Percentiles rank a stretch among this genome's conserved stretches.
Evolutionary conservation across 2,888 invertebrate genomes (phyloP).

Genomic region (Thelaira solivaga): DNA sequence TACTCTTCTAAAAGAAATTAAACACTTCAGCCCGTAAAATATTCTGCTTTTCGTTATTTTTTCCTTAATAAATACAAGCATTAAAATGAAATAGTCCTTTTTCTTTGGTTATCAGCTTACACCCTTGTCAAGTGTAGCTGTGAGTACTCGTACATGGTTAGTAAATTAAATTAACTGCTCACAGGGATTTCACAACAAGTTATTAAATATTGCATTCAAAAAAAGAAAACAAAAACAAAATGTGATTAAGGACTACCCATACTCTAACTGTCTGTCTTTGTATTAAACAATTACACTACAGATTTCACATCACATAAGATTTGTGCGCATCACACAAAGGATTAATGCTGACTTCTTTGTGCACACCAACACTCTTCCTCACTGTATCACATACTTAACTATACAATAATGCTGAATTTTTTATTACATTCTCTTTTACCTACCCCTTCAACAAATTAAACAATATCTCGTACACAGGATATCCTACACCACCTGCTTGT

Average conservation of each 20-base stretch:
- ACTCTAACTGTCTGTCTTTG: no score
- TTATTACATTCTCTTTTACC: background rate
- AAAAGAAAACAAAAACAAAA: background rate
- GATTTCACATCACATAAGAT: constrained; percentile 31
- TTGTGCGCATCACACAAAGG: constrained; percentile 34
- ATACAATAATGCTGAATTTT: background rate
- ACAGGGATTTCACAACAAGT: constrained; percentile 2
- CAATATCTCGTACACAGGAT: background rate
- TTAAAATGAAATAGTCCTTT: background rate
- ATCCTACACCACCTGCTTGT: background rate
- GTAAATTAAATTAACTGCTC: constrained; percentile 54
- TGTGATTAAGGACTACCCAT: background rate
- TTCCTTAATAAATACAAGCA: background rate
- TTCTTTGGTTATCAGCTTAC: background rate
- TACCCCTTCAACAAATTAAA: no score
- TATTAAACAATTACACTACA: constrained; percentile 6
- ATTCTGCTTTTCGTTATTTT: no score
- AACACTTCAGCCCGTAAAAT: no score
- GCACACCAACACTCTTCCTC: background rate
- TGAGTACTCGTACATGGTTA: background rate
- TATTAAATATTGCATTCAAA: background rate
- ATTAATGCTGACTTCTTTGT: constrained; percentile 34
- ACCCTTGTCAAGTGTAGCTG: background rate
- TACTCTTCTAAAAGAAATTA: no score
- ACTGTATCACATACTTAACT: background rate